Percentiles rank a stretch among this genome's conserved stretches.
Evolutionary conservation across 2,888 invertebrate genomes (phyloP).

Genomic region (Campopleginae sp.): DNA sequence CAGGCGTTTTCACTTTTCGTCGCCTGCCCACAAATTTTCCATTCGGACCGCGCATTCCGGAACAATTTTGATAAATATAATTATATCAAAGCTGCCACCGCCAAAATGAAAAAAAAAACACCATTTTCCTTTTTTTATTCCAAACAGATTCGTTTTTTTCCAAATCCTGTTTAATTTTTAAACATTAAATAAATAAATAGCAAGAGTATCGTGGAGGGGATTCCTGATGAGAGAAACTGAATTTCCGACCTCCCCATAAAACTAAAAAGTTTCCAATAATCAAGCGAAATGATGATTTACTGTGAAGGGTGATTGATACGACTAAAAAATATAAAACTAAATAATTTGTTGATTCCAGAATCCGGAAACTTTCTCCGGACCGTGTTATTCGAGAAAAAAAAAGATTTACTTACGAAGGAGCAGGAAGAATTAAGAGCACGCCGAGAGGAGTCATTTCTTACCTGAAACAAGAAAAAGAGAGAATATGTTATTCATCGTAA

Average conservation of each 20-base stretch:
- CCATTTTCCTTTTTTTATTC: slow-evolving; percentile 17
- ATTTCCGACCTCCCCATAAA: background rate
- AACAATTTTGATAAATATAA: too few relatives aligned
- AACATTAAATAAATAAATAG: background rate
- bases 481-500: slow-evolving; percentile 1
- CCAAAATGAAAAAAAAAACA: background rate
- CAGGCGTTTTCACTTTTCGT: background rate
- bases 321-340: background rate
- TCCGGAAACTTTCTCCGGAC: background rate
- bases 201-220: background rate
- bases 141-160: background rate
- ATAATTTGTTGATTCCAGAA: background rate
- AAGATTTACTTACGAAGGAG: slow-evolving; percentile 14
- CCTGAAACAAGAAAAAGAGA: slow-evolving; percentile 47
- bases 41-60: background rate
- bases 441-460: slow-evolving; percentile 22
- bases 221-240: background rate
- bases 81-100: too few relatives aligned
- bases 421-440: background rate
- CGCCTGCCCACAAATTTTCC: background rate
- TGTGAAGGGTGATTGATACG: background rate
- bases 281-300: background rate
- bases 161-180: background rate
- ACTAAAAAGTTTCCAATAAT: background rate
- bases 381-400: background rate